Conservation (phyloP, 2,888 invertebrate genomes). For the Branchellion lobata region DNA sequence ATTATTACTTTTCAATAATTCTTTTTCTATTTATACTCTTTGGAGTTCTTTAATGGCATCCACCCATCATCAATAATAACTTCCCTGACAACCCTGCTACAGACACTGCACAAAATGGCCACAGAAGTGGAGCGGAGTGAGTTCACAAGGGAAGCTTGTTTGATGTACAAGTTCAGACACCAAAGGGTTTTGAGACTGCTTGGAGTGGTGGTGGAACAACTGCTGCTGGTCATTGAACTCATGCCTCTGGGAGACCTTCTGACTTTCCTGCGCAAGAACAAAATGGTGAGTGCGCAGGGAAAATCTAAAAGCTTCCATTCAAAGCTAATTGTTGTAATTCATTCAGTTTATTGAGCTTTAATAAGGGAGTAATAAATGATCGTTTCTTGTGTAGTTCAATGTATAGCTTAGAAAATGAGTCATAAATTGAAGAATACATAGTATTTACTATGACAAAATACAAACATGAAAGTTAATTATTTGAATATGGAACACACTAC, state of each 20-base stretch:
- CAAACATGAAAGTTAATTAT: too few species aligned
- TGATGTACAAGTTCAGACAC: constrained; percentile 95
- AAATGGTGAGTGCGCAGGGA: background rate
- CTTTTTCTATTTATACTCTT: too few species aligned
- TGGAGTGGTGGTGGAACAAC: constrained; percentile 90
- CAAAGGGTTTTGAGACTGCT: constrained; percentile 88
- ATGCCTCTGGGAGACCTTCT: constrained; percentile 96
- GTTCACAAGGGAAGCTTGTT: constrained; percentile 90
- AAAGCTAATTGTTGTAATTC: background rate
- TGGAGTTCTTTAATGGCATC: too few species aligned
- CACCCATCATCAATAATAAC: too few species aligned
- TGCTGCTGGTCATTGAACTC: constrained; percentile 89
- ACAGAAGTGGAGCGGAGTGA: constrained; percentile 85
- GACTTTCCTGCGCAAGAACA: constrained; percentile 73
- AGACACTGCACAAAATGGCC: constrained; percentile 78
- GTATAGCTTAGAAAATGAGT: background rate
- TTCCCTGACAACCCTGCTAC: too few species aligned
- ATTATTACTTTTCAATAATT: background rate
- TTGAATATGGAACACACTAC: too few species aligned
- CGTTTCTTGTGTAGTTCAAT: background rate
- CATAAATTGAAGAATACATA: background rate
- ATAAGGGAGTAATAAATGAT: background rate
- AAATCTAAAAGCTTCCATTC: background rate
- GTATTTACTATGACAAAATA: too few species aligned
- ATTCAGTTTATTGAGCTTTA: background rate